Conservation (phyloP, 2,113 vertebrate species). For the Condylura cristata region DNA sequence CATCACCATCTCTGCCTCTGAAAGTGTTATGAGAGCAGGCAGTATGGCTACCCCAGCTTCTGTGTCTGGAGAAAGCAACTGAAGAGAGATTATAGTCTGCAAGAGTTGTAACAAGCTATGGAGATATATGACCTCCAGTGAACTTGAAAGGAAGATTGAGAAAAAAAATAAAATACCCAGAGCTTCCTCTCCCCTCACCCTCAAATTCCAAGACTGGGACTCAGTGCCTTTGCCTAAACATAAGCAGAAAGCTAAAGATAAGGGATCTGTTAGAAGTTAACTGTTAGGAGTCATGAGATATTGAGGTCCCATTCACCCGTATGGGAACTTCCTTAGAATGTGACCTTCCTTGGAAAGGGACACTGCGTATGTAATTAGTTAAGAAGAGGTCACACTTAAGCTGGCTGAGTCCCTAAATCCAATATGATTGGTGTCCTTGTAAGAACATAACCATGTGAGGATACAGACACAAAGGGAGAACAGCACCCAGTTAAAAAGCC, state of each 20-base stretch:
- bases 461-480: not conserved
- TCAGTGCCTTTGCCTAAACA: not conserved
- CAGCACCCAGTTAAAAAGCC: not conserved
- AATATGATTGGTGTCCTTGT: not conserved
- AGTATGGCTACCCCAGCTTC: not conserved
- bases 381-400: not conserved
- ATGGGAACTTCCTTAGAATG: not conserved
- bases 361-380: not conserved
- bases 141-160: not conserved
- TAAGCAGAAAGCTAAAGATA: not conserved
- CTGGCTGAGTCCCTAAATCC: not conserved
- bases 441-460: not conserved
- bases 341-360: not conserved
- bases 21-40: not conserved
- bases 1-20: not conserved
- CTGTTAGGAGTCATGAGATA: too few species aligned
- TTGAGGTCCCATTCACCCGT: not conserved
- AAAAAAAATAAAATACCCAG: not conserved
- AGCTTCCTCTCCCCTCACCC: not conserved
- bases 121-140: not conserved
- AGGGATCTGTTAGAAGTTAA: not conserved
- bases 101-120: not conserved
- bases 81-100: not conserved
- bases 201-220: not conserved
- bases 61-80: not conserved